Evolutionary conservation across 2,113 vertebrate species (phyloP), one percentile per base, ranked within the genome.

Genomic region (Herpailurus yagouaroundi): DNA sequence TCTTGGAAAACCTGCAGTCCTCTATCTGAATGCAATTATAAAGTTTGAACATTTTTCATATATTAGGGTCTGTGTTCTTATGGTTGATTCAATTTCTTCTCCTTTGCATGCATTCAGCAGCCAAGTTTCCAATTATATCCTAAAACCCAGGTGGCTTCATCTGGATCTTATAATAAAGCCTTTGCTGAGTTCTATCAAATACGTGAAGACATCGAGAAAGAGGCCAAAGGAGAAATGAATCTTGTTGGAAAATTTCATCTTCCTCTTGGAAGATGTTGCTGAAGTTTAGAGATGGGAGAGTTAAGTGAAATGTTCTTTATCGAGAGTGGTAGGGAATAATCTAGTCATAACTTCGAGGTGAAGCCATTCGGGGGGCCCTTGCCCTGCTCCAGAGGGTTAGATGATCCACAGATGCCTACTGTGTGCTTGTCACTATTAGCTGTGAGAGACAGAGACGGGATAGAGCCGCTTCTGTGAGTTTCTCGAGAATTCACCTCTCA

Each of bases 121-220:
- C 80, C 79, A 98, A 94, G 50, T 97, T 96, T 94, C 45, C 52
- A 68, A 81, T 96, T 50, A 76, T 92, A 79, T 89, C 25, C 74
- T 76, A 74, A 97, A 85, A 85, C 55, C 79, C 96, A 96, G 97
- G 94, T 97, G 88, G 76, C 57, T 97, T 98, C 89, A 92, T 94
- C 91, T 96, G 69, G 89, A 81, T 95, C 82, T 96, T 92, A 92
- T 96, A 84, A 97, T 41, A 77, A 89, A 96, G 85, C 1, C 33
- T 96, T 48, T 92, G 29, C 52, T 52, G 60, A 38, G 8, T 96
- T 95, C 80, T 94, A 55, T 73, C 55, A 93, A 68, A 71, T 36
- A 74, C 19, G 45, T 31, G 63, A 69, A 66, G 33, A 88, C 48
- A 23, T 38, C 1, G 6, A 92, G 38, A 38, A 87, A 96, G 64